Conservation (phyloP, 2,797 vertebrate species). For the Nannoperca obscura region DNA sequence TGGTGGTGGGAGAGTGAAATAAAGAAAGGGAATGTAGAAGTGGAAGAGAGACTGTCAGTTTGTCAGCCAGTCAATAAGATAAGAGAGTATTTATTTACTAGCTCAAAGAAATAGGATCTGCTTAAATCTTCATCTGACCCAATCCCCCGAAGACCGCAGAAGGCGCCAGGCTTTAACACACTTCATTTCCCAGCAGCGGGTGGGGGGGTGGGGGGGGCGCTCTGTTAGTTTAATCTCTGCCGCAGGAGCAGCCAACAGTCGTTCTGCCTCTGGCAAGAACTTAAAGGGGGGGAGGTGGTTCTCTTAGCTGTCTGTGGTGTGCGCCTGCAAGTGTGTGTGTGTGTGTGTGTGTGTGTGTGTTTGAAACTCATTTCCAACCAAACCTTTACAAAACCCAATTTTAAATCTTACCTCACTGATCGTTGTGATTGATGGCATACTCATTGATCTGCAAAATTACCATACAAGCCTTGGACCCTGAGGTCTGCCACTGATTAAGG, state of each 20-base stretch:
- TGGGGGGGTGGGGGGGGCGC: conserved; percentile 45
- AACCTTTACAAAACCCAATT: conserved; percentile 50
- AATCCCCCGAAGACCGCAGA: conserved; percentile 57
- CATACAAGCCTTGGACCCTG: conserved; percentile 21
- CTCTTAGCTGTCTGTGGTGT: conserved; percentile 33
- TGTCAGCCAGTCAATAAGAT: conserved; percentile 62
- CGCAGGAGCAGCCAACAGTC: conserved; percentile 78
- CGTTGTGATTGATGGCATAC: conserved; percentile 48
- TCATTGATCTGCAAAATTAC: conserved; percentile 54
- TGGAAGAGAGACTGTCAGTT: conserved; percentile 16
- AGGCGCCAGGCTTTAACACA: conserved; percentile 81
- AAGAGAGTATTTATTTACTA: conserved; percentile 65
- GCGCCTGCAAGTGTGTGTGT: conserved; percentile 12
- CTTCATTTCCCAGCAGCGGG: conserved; percentile 82
- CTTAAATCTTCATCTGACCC: conserved; percentile 68
- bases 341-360: conserved; percentile 21
- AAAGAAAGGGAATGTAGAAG: conserved; percentile 7
- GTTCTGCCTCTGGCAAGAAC: conserved; percentile 75
- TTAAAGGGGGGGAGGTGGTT: conserved; percentile 55
- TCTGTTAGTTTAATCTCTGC: conserved; percentile 82
- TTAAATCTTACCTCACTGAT: conserved; percentile 51
- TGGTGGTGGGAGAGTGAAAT: conserved; percentile 13
- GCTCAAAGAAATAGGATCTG: conserved; percentile 73
- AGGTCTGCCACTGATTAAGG: conserved; percentile 60
- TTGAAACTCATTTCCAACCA: conserved; percentile 36